These are phyloP conservation scores for Tinea pellionella DNA, from an alignment of 2,888 invertebrate species.

Conservation along the genomic window DNA sequence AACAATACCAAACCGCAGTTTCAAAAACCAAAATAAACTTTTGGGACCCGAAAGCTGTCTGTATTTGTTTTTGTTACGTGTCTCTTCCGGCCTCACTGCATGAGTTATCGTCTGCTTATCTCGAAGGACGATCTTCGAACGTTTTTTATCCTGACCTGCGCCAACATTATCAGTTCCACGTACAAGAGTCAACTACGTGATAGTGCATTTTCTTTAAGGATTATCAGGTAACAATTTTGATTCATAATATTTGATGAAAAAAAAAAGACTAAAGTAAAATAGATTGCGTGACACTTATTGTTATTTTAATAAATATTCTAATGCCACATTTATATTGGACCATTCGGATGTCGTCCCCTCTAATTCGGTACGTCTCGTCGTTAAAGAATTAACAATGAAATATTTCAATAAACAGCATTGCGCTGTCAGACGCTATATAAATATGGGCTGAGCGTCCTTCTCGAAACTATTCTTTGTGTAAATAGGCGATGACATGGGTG, in stretches of 20 bases:
- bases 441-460: constrained; percentile 52
- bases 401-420: constrained; percentile 57
- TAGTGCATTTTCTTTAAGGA: neutral
- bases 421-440: constrained; percentile 51
- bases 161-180: constrained; percentile 47
- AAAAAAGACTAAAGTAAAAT: neutral
- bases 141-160: constrained; percentile 45
- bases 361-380: constrained; percentile 39
- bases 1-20: neutral
- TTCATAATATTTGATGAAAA: neutral
- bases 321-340: constrained; percentile 42
- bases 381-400: constrained; percentile 63
- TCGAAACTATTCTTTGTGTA: constrained; percentile 61
- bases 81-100: constrained; percentile 25
- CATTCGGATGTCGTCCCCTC: constrained; percentile 43
- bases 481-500: constrained; percentile 54
- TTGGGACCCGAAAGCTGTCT: constrained; percentile 1
- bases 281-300: constrained; percentile 26
- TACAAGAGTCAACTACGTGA: constrained; percentile 19
- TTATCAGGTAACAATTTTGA: constrained; percentile 1
- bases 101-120: constrained; percentile 41
- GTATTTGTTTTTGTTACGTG: constrained; percentile 12
- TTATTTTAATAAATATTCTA: constrained; percentile 63
- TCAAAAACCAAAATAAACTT: neutral
- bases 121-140: constrained; percentile 21